Conservation (phyloP, 1,140 invertebrate species). For the Trichonephila inaurata region DNA sequence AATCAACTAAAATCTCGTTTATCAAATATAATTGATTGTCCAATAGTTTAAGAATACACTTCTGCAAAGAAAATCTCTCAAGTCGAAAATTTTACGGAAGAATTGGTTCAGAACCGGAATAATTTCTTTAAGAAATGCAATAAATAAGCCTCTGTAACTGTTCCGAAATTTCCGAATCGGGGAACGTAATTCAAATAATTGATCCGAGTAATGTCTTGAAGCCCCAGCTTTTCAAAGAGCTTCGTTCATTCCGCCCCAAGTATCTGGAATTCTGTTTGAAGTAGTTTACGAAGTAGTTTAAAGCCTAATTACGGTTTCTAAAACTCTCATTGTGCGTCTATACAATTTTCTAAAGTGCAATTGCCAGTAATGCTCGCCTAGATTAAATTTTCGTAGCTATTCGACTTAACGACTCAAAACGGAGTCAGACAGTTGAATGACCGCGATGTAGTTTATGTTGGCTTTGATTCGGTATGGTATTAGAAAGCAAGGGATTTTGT, state of each 20-base stretch:
- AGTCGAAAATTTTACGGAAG: not conserved
- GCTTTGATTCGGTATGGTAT: not conserved
- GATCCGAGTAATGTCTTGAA: conserved; percentile 34
- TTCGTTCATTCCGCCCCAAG: conserved; percentile 26
- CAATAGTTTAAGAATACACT: not conserved
- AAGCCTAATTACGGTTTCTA: conserved; percentile 29
- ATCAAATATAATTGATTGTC: not conserved
- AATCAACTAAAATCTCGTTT: not conserved
- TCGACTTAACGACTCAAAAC: conserved; percentile 25
- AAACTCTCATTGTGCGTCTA: conserved; percentile 9
- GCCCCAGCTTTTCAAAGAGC: conserved; percentile 25
- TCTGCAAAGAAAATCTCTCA: not conserved
- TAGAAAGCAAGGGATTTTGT: not conserved
- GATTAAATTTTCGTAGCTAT: conserved; percentile 34
- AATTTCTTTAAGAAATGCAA: conserved; percentile 26
- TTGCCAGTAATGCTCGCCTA: conserved; percentile 1
- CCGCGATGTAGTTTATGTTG: not conserved
- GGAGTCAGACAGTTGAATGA: conserved; percentile 1
- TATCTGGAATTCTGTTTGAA: conserved; percentile 16
- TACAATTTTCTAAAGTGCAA: conserved; percentile 26
- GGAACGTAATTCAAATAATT: conserved; percentile 23
- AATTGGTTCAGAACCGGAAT: not conserved
- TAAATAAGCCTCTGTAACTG: conserved; percentile 15
- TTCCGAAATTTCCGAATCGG: not conserved
- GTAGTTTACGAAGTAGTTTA: conserved; percentile 31